A percentile compares a stretch with the other conserved stretches of the same genome.
phyloP scores from a whole-genome alignment of 2,113 vertebrate species.

The Pseudorhombus dupliciocellatus region DNA sequence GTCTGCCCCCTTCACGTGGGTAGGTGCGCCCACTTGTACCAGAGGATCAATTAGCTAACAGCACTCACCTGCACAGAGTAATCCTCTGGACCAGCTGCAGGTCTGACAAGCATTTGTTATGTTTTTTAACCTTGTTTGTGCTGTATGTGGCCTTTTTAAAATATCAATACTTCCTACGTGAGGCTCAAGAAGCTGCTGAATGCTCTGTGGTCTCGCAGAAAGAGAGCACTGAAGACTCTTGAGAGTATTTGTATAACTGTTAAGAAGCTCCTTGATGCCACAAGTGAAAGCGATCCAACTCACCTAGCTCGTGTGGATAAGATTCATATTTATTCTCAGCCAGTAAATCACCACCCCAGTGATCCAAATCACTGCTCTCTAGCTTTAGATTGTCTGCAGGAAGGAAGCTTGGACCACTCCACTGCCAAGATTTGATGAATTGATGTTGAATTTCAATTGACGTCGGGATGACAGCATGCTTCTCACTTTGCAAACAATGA shows the following conservation, averaged over 20 bases:
- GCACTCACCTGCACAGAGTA: too few relatives aligned
- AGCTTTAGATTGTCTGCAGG: background rate
- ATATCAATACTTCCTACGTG: background rate
- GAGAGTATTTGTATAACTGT: background rate
- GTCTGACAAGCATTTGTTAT: too few relatives aligned
- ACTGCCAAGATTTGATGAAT: background rate
- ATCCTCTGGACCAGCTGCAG: too few relatives aligned
- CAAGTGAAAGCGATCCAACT: background rate
- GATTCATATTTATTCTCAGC: background rate
- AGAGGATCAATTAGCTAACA: too few relatives aligned
- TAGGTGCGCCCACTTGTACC: too few relatives aligned
- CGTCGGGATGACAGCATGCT: background rate
- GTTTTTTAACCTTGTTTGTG: too few relatives aligned
- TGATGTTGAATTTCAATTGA: background rate
- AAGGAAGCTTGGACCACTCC: background rate
- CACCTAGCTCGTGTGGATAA: background rate
- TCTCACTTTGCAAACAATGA: conserved; percentile 1
- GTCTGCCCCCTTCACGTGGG: too few relatives aligned
- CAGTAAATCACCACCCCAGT: background rate
- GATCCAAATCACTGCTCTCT: background rate
- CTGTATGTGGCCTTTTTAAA: background rate
- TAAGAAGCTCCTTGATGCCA: background rate
- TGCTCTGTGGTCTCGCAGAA: background rate
- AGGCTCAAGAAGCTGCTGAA: background rate
- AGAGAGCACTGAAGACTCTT: background rate